Conservation (phyloP, 2,888 invertebrate species). For the Rhopalosiphum nymphaeae region DNA sequence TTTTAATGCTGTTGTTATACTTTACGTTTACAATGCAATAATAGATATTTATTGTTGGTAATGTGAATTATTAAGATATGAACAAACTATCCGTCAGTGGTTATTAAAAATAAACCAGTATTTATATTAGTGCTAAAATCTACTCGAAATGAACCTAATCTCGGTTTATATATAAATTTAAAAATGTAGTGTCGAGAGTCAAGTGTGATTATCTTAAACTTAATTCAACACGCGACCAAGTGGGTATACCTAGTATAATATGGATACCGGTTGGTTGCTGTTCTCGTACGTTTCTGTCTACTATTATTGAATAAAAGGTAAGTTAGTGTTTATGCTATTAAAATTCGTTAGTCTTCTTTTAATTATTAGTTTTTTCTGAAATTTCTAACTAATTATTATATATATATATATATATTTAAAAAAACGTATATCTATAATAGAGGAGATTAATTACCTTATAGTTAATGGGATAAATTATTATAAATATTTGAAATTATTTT, state of each 20-base stretch:
- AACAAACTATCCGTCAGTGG: neutral
- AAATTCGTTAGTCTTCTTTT: neutral
- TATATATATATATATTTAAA: too few species aligned
- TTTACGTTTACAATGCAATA: neutral
- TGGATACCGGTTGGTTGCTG: constrained; percentile 32
- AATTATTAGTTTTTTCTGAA: neutral
- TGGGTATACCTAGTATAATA: neutral
- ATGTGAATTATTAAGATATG: neutral
- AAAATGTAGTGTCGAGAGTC: constrained; percentile 47
- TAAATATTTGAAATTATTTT: neutral
- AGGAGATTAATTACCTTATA: neutral
- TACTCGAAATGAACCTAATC: constrained; percentile 53
- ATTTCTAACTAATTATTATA: neutral
- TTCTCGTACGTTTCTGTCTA: constrained; percentile 14
- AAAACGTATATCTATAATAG: neutral
- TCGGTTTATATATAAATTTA: constrained; percentile 14
- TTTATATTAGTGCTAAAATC: constrained; percentile 32
- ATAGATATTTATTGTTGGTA: neutral
- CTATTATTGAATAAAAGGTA: constrained; percentile 39
- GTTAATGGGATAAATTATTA: neutral
- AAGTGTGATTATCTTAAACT: constrained; percentile 38
- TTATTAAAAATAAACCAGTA: constrained; percentile 48
- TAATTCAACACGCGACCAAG: constrained; percentile 45
- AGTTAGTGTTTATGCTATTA: neutral
- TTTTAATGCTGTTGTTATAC: neutral